Conservation (phyloP, 37 sponge, comb jelly and placozoan genomes). For the Crambe crambe region DNA sequence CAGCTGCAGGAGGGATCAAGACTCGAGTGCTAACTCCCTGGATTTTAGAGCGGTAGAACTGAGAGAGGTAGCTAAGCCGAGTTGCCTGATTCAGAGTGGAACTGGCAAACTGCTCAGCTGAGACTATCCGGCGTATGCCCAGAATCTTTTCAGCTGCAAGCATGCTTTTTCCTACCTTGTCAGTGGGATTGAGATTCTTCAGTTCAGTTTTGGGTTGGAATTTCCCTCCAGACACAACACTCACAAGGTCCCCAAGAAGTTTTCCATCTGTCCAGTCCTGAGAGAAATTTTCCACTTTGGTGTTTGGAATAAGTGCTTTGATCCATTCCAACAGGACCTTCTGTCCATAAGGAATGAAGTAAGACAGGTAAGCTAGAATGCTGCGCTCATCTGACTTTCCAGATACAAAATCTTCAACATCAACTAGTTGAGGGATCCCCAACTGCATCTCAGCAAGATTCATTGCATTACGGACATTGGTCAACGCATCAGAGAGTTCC, state of each 20-base stretch:
- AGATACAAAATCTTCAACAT: conserved; percentile 44
- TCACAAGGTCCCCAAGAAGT: conserved; percentile 66
- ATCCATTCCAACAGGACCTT: conserved; percentile 62
- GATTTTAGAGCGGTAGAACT: conserved; percentile 48
- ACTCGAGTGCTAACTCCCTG: conserved; percentile 27
- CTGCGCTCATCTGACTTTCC: conserved; percentile 73
- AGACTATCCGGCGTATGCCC: conserved; percentile 44
- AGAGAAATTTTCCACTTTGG: conserved; percentile 61
- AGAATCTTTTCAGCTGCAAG: conserved; percentile 47
- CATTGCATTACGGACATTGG: conserved; percentile 62
- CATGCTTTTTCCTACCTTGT: conserved; percentile 61
- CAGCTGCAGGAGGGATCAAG: conserved; percentile 40
- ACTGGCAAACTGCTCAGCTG: conserved; percentile 62
- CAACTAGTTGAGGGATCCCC: conserved; percentile 56
- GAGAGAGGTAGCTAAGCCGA: conserved; percentile 69
- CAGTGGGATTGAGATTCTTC: conserved; percentile 20
- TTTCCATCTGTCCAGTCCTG: conserved; percentile 73
- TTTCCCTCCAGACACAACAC: conserved; percentile 48
- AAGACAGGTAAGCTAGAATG: conserved; percentile 77
- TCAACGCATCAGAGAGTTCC: conserved; percentile 21
- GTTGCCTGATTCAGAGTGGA: conserved; percentile 36
- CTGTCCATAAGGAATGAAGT: conserved; percentile 70
- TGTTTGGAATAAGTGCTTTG: conserved; percentile 47
- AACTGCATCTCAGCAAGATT: conserved; percentile 63
- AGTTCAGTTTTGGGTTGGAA: conserved; percentile 40